Evolutionary conservation across 2,113 vertebrate genomes (phyloP).

Genomic region (Pomatorhinus ruficollis): DNA sequence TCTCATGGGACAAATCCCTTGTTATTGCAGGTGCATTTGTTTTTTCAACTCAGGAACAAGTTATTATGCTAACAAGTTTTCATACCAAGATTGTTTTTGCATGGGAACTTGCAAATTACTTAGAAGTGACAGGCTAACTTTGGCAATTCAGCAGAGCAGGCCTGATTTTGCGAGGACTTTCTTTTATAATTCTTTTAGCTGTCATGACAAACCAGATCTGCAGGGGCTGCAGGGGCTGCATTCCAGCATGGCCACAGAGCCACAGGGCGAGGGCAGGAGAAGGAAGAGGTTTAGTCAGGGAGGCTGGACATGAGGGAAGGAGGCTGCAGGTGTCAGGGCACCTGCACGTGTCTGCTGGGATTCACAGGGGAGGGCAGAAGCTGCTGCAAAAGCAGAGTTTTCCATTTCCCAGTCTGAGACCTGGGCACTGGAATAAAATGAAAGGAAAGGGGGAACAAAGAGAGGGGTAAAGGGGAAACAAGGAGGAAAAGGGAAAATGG

Average conservation of each 20-base stretch:
- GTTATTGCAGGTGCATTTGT: background rate
- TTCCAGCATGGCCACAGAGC: background rate
- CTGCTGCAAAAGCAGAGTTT: background rate
- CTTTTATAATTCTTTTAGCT: background rate
- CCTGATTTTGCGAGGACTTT: background rate
- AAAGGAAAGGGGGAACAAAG: background rate
- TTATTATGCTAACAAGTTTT: background rate
- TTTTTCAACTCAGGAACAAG: background rate
- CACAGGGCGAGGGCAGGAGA: background rate
- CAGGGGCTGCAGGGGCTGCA: background rate
- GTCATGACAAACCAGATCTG: background rate
- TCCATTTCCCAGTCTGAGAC: background rate
- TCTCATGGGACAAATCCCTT: background rate
- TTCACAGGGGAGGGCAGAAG: background rate
- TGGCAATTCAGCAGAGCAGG: background rate
- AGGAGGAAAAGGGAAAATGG: background rate
- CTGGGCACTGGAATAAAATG: background rate
- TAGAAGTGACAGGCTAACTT: background rate
- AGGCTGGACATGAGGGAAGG: background rate
- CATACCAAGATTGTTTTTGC: background rate
- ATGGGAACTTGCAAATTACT: background rate
- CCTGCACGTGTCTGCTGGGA: fast-evolving
- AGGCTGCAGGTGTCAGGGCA: fast-evolving
- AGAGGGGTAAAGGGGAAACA: background rate
- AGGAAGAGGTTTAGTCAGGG: background rate